phyloP scores from a whole-genome alignment of 2,113 vertebrate genomes.

The Triplophysa rosa region DNA sequence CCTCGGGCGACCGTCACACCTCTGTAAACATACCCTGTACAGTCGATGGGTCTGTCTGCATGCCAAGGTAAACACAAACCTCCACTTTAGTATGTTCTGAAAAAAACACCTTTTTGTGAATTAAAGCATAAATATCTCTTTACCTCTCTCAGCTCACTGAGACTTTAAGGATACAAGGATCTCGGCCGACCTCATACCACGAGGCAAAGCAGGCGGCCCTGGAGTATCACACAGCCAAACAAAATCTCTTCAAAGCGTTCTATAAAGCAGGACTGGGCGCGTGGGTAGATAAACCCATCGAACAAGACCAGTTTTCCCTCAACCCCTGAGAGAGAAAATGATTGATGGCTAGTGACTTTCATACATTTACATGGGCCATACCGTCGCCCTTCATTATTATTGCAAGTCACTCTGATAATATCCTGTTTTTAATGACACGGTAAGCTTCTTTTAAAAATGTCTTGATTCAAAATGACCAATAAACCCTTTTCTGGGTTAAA shows the following conservation, averaged over 20 bases:
- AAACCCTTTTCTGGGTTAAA: background rate
- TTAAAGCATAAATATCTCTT: background rate
- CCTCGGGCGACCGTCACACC: conserved; percentile 87
- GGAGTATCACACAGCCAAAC: conserved; percentile 92
- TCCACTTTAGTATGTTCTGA: too few species aligned
- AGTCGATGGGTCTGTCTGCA: conserved; percentile 88
- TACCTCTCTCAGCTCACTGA: conserved; percentile 75
- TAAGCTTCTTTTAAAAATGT: background rate
- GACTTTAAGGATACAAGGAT: conserved; percentile 78
- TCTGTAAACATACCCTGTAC: conserved; percentile 94
- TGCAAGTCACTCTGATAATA: background rate
- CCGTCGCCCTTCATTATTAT: background rate
- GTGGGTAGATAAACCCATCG: conserved; percentile 97
- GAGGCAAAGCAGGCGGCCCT: conserved; percentile 90
- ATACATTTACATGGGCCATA: background rate
- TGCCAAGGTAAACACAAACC: conserved; percentile 72
- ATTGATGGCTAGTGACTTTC: background rate
- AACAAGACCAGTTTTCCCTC: conserved; percentile 97
- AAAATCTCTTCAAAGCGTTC: conserved; percentile 89
- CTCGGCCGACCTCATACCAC: conserved; percentile 85
- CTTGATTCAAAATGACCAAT: background rate
- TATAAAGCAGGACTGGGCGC: conserved; percentile 92
- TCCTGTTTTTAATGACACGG: too few species aligned
- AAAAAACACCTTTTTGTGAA: too few species aligned
- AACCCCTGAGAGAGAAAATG: conserved; percentile 62